These are phyloP conservation scores for Mionectes olivaceus DNA, from an alignment of 2,797 vertebrate genomes.

Conservation along the genomic window DNA sequence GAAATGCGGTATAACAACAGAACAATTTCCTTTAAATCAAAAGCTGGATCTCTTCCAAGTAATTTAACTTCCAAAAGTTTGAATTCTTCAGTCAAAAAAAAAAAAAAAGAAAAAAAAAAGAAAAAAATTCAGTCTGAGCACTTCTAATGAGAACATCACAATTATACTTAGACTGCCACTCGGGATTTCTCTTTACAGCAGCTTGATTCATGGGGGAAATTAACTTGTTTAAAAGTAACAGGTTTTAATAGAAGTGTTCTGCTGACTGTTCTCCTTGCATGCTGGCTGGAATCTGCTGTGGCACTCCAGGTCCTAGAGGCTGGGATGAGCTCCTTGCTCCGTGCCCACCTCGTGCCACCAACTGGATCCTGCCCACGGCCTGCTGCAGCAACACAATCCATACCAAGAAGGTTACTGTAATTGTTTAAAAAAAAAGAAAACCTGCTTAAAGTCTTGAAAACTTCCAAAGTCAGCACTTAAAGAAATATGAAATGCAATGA, in stretches of 20 bases:
- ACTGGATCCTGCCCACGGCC: background rate
- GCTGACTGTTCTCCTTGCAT: background rate
- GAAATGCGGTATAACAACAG: background rate
- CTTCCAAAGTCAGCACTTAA: slow-evolving; percentile 35
- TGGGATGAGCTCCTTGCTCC: background rate
- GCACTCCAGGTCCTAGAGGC: background rate
- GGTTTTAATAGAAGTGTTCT: slow-evolving; percentile 22
- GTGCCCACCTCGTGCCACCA: fast-evolving
- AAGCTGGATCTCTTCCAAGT: slow-evolving; percentile 23
- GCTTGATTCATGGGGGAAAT: slow-evolving; percentile 39
- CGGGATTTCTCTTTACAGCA: slow-evolving; percentile 6
- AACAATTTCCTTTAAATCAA: slow-evolving; percentile 19
- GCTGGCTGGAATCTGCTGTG: background rate
- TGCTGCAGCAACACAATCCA: background rate
- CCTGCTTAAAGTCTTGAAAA: background rate
- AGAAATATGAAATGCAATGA: slow-evolving; percentile 17
- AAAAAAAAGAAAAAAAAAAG: background rate
- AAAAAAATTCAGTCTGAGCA: background rate
- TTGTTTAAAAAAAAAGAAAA: background rate
- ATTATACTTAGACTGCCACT: background rate
- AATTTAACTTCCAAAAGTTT: slow-evolving; percentile 11
- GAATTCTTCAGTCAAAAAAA: background rate
- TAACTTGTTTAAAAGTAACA: slow-evolving; percentile 46
- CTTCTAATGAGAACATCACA: slow-evolving; percentile 14
- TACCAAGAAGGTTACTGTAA: background rate